These are phyloP conservation scores for Agrochola litura DNA, from an alignment of 2,888 invertebrate genomes.

Conservation along the genomic window DNA sequence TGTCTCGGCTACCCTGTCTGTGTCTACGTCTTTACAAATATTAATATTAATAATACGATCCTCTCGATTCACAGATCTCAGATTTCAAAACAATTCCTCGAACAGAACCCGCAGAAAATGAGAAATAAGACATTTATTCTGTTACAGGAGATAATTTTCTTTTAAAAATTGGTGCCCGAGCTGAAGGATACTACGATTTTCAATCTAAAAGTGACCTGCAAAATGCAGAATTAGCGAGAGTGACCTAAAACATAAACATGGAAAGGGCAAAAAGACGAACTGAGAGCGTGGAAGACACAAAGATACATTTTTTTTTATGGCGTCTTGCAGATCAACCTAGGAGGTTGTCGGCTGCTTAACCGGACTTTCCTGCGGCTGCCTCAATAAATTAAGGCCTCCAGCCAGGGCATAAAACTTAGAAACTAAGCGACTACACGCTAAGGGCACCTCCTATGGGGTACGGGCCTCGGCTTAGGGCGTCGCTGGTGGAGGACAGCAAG, in stretches of 20 bases:
- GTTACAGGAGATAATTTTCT: not conserved
- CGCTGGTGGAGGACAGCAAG: too few relatives aligned
- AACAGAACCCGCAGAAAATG: not conserved
- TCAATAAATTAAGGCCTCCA: too few relatives aligned
- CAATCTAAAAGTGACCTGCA: not conserved
- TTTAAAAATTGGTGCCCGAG: not conserved
- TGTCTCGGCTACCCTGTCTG: not conserved
- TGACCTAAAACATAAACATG: not conserved
- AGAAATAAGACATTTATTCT: not conserved
- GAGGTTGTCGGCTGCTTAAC: too few relatives aligned
- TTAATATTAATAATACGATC: not conserved
- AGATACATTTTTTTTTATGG: too few relatives aligned
- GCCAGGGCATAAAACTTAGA: too few relatives aligned
- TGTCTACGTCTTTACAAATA: not conserved
- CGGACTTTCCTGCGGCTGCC: too few relatives aligned
- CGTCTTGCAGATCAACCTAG: too few relatives aligned
- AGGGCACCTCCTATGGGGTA: too few relatives aligned
- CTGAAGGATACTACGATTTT: not conserved
- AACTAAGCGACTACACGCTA: too few relatives aligned
- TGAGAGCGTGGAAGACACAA: not conserved
- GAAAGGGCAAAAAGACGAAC: not conserved
- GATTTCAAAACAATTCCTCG: not conserved
- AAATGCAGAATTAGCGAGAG: too few relatives aligned
- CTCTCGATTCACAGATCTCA: not conserved
- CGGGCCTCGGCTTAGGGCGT: too few relatives aligned